A percentile compares a stretch with the other conserved stretches of the same genome.
phyloP scores from a whole-genome alignment of 2,888 invertebrate genomes.

The Lasioglossum oenotherae region DNA sequence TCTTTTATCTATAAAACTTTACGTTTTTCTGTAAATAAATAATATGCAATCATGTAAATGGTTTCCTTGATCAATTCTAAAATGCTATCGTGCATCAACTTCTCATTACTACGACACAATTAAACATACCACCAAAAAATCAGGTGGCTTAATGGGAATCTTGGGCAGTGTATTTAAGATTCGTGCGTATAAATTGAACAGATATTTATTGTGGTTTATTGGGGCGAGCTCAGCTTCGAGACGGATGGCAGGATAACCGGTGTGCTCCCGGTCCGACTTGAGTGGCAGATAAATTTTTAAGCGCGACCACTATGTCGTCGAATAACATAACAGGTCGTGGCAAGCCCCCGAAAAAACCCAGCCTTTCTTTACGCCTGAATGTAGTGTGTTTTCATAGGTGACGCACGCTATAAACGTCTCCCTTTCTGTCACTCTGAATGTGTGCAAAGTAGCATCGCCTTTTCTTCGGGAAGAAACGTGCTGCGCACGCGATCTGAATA shows the following conservation, averaged over 20 bases:
- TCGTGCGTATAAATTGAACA: neutral
- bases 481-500: constrained; percentile 2
- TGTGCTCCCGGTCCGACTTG: constrained; percentile 80
- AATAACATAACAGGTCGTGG: constrained; percentile 47
- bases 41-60: no score
- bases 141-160: no score
- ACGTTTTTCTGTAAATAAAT: no score
- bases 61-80: no score
- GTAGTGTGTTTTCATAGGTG: constrained; percentile 32
- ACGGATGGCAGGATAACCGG: constrained; percentile 70
- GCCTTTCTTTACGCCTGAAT: constrained; percentile 17
- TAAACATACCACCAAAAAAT: no score
- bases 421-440: constrained; percentile 31
- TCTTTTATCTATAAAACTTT: no score
- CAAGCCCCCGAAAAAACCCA: constrained; percentile 26
- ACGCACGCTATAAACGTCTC: constrained; percentile 26
- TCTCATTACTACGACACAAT: no score
- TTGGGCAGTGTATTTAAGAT: no score
- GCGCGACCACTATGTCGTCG: constrained; percentile 60
- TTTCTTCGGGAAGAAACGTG: neutral
- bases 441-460: neutral
- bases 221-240: constrained; percentile 38
- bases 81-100: no score
- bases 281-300: constrained; percentile 82
- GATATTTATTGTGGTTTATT: constrained; percentile 43